Evolutionary conservation across 2,888 invertebrate genomes (phyloP).

Genomic region (Lymantria monacha): DNA sequence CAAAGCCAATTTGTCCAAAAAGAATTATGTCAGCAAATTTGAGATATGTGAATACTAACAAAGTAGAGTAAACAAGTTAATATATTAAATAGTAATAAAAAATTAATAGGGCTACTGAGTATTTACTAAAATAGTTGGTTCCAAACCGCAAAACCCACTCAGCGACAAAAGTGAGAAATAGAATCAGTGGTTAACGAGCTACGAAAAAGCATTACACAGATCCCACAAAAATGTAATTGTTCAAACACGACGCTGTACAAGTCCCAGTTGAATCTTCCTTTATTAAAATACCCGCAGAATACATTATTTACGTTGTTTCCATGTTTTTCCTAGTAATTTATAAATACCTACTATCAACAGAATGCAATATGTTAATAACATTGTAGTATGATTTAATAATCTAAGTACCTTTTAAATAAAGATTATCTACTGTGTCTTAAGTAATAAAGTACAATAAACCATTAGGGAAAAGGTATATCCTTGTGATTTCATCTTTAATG

Average conservation of each 20-base stretch:
- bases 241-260: slow-evolving; percentile 28
- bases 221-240: slow-evolving; percentile 31
- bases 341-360: not conserved
- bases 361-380: too few species aligned
- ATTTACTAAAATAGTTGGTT: slow-evolving; percentile 11
- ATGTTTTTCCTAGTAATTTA: slow-evolving; percentile 2
- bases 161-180: slow-evolving; percentile 20
- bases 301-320: not conserved
- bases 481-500: too few species aligned
- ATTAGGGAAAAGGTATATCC: too few species aligned
- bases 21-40: slow-evolving; percentile 45
- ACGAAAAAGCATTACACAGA: slow-evolving; percentile 31
- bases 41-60: slow-evolving; percentile 22
- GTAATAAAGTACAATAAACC: too few species aligned
- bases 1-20: slow-evolving; percentile 61
- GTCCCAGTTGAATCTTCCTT: slow-evolving; percentile 26
- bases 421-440: too few species aligned
- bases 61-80: slow-evolving; percentile 19
- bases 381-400: too few species aligned
- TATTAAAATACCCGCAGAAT: slow-evolving; percentile 15
- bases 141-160: slow-evolving; percentile 25
- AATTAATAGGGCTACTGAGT: slow-evolving; percentile 6
- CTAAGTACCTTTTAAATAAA: too few species aligned
- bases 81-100: slow-evolving; percentile 12
- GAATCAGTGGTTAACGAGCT: slow-evolving; percentile 30